These are phyloP conservation scores for Stegodyphus mimosarum DNA, from an alignment of 1,140 invertebrate genomes.

Conservation along the genomic window DNA sequence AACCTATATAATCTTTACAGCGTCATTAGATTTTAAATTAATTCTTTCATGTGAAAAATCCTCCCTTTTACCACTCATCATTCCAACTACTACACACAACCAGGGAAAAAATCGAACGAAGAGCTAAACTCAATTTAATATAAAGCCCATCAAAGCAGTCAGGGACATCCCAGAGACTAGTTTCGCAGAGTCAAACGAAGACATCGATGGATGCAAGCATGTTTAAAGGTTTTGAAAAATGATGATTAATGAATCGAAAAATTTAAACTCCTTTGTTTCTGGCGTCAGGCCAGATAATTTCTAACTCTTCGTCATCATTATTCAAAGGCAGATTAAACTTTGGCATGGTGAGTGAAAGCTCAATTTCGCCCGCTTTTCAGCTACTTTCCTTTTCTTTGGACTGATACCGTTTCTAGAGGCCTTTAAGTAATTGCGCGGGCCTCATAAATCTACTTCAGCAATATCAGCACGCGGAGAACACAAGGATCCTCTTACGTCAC, in stretches of 20 bases:
- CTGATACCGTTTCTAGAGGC: conserved; percentile 32
- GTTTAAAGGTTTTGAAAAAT: conserved; percentile 23
- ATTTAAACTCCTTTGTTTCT: conserved; percentile 52
- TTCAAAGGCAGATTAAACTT: conserved; percentile 53
- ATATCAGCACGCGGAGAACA: neutral
- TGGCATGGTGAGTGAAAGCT: conserved; percentile 40
- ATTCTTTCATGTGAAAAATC: too few species aligned
- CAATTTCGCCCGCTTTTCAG: conserved; percentile 35
- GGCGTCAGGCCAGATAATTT: conserved; percentile 49
- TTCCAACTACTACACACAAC: too few species aligned
- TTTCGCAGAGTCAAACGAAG: too few species aligned
- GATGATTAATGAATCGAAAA: conserved; percentile 48
- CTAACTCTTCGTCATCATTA: conserved; percentile 41
- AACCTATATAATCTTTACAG: too few species aligned
- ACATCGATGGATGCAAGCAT: too few species aligned
- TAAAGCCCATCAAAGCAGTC: too few species aligned
- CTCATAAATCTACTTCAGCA: conserved; percentile 51
- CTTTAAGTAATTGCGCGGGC: conserved; percentile 46
- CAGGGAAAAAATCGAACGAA: too few species aligned
- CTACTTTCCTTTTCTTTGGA: neutral
- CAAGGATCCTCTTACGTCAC: neutral
- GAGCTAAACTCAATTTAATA: too few species aligned
- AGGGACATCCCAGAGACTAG: too few species aligned
- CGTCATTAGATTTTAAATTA: too few species aligned
- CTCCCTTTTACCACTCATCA: too few species aligned